These are phyloP conservation scores for Caenorhabditis plicata DNA, from an alignment of 2,888 invertebrate species.

Conservation along the genomic window DNA sequence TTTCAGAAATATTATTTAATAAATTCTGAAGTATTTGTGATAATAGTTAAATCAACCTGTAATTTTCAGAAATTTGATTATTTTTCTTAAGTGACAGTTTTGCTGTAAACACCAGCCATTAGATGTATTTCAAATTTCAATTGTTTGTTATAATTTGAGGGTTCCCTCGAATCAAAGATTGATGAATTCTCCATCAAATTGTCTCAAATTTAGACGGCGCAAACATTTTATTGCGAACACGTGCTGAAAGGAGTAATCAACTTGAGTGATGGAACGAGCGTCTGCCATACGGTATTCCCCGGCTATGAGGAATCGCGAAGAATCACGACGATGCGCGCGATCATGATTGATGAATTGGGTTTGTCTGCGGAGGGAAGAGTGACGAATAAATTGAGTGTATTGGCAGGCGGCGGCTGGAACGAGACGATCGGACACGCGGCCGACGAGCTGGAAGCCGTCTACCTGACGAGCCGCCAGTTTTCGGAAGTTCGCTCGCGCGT, in stretches of 20 bases:
- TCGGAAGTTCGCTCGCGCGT: conserved; percentile 15
- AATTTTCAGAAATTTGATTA: too few relatives aligned
- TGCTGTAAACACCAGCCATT: too few relatives aligned
- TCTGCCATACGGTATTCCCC: conserved; percentile 38
- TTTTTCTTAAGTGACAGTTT: too few relatives aligned
- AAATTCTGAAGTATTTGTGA: too few relatives aligned
- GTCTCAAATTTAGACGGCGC: conserved; percentile 18
- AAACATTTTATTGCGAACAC: conserved; percentile 38
- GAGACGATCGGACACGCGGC: conserved; percentile 13
- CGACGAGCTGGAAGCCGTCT: conserved; percentile 37
- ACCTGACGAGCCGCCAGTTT: conserved; percentile 23
- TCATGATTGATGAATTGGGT: conserved; percentile 33
- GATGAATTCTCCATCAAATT: too few relatives aligned
- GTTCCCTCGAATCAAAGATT: too few relatives aligned
- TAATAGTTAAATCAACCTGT: too few relatives aligned
- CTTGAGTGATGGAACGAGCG: conserved; percentile 17
- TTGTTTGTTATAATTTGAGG: too few relatives aligned
- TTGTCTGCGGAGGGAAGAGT: not conserved
- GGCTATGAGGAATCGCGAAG: conserved; percentile 4
- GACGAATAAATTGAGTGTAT: not conserved
- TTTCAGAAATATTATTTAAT: too few relatives aligned
- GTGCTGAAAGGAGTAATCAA: conserved; percentile 34
- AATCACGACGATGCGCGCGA: conserved; percentile 12
- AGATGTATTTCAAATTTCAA: too few relatives aligned
- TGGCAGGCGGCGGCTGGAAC: conserved; percentile 19